Percentiles rank a stretch among this genome's conserved stretches.
These are phyloP conservation scores for Ceramica pisi DNA, from an alignment of 2,888 invertebrate genomes.

Conservation along the genomic window DNA sequence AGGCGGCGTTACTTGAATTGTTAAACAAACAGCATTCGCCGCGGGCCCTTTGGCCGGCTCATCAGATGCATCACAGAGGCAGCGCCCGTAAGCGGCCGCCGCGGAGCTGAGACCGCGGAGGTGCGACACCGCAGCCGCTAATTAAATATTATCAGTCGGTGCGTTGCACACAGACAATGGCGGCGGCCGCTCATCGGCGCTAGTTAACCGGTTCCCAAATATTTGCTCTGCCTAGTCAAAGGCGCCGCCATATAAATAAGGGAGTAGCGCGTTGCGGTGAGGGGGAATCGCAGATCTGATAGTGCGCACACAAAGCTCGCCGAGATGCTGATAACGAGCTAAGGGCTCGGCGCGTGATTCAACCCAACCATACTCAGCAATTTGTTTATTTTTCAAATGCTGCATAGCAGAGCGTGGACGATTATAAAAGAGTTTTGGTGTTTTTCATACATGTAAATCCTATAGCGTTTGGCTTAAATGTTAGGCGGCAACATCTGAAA, in stretches of 20 bases:
- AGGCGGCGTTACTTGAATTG: slow-evolving; percentile 76
- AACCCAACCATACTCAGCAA: slow-evolving; percentile 72
- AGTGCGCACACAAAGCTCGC: slow-evolving; percentile 80
- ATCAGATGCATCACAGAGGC: slow-evolving; percentile 75
- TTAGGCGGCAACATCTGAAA: slow-evolving; percentile 34
- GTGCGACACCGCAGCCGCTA: slow-evolving; percentile 87
- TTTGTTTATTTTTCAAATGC: slow-evolving; percentile 77
- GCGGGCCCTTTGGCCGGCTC: slow-evolving; percentile 82
- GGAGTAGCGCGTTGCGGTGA: slow-evolving; percentile 73
- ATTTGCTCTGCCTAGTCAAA: slow-evolving; percentile 87
- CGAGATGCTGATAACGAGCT: slow-evolving; percentile 81
- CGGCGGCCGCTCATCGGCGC: slow-evolving; percentile 85
- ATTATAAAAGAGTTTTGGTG: slow-evolving; percentile 37
- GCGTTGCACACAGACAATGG: slow-evolving; percentile 86
- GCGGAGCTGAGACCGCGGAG: slow-evolving; percentile 79
- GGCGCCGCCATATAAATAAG: slow-evolving; percentile 85
- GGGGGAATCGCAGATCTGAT: slow-evolving; percentile 83
- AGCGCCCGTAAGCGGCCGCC: slow-evolving; percentile 74
- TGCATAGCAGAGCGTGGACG: slow-evolving; percentile 28
- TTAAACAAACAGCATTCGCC: slow-evolving; percentile 83
- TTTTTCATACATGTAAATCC: slow-evolving; percentile 46
- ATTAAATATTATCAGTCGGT: slow-evolving; percentile 89
- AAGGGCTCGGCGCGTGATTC: slow-evolving; percentile 77
- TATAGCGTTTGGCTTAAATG: slow-evolving; percentile 18
- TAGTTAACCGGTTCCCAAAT: slow-evolving; percentile 88